phyloP scores from a whole-genome alignment of 2,113 vertebrate genomes.

The Nibea albiflora region DNA sequence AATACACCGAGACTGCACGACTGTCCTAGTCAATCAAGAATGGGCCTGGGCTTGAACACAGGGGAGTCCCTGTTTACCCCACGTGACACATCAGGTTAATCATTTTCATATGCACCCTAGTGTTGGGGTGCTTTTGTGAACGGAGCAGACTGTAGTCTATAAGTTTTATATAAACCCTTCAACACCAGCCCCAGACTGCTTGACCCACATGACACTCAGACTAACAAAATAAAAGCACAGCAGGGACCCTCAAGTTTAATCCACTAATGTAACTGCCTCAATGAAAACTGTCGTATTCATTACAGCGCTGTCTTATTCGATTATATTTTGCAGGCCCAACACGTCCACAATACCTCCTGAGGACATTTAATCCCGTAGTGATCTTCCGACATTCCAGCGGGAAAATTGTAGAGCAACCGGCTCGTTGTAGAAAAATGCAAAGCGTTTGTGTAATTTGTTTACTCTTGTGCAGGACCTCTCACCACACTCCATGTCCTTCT shows the following conservation, averaged over 20 bases:
- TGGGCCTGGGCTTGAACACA: not conserved
- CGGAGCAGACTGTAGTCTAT: not conserved
- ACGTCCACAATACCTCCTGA: not conserved
- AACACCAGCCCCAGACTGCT: too few relatives aligned
- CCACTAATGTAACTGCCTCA: not conserved
- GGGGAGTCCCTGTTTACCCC: not conserved
- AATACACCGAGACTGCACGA: conserved; percentile 52
- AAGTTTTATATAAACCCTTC: not conserved
- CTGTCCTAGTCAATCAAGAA: conserved; percentile 70
- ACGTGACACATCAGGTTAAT: conserved; percentile 1
- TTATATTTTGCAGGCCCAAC: not conserved
- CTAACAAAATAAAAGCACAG: too few relatives aligned
- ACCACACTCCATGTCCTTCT: not conserved
- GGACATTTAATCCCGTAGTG: not conserved
- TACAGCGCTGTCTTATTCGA: not conserved
- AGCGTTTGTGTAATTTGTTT: not conserved
- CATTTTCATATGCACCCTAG: not conserved
- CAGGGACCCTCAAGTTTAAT: not conserved
- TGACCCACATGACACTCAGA: not conserved
- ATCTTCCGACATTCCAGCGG: not conserved
- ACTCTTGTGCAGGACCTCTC: not conserved
- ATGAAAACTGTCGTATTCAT: not conserved
- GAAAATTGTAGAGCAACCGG: not conserved
- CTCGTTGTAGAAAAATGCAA: not conserved
- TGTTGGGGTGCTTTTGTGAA: not conserved